Percentiles rank a stretch among this genome's conserved stretches.
These are phyloP conservation scores for Philotrypesis tridentata DNA, from an alignment of 1,140 invertebrate species.

Conservation along the genomic window DNA sequence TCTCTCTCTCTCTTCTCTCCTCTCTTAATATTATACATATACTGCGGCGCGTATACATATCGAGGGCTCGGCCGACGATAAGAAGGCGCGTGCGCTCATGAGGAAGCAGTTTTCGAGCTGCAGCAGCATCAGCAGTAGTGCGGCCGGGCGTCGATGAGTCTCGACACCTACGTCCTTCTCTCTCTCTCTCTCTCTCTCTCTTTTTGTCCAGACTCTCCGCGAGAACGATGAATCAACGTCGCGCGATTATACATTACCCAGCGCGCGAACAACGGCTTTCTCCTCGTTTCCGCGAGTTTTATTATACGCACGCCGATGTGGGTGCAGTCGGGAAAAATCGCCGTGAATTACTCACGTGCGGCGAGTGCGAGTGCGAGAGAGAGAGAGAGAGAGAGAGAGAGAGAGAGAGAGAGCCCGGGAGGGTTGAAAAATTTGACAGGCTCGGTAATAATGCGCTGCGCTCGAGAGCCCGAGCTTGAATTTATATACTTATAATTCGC, in stretches of 20 bases:
- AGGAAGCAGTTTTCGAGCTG: constrained; percentile 10
- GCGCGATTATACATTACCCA: constrained; percentile 8
- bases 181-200: background rate
- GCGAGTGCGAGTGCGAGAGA: too few relatives aligned
- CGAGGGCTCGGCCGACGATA: background rate
- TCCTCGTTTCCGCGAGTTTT: constrained; percentile 14
- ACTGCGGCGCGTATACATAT: too few relatives aligned
- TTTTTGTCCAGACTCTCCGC: background rate
- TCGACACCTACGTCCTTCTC: constrained; percentile 24
- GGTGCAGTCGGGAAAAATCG: background rate
- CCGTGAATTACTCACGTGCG: background rate
- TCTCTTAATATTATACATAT: too few relatives aligned
- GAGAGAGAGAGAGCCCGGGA: too few relatives aligned
- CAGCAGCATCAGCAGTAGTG: background rate
- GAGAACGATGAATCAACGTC: constrained; percentile 31
- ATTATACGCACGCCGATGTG: background rate
- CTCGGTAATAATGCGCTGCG: too few relatives aligned
- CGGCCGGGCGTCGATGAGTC: constrained; percentile 36
- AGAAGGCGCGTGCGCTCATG: background rate
- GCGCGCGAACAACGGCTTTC: background rate
- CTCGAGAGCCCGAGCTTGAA: too few relatives aligned
- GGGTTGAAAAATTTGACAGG: background rate
- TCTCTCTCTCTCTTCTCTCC: too few relatives aligned
- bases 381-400: too few relatives aligned
- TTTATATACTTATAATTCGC: background rate